phyloP scores from a whole-genome alignment of 2,113 vertebrate genomes.

The Sphaerodactylus townsendi region DNA sequence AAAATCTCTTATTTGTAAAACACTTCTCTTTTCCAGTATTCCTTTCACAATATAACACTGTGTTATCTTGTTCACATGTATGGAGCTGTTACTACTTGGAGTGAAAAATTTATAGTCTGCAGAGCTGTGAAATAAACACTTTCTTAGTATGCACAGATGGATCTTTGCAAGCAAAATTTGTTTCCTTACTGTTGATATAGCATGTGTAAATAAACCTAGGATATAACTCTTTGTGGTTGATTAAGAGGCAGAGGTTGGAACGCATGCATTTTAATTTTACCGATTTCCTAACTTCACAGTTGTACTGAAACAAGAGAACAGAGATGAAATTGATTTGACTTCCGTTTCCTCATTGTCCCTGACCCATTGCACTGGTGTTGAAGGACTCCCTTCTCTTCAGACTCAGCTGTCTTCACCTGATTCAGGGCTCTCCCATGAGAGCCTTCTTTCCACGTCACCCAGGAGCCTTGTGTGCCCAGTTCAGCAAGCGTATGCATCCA shows the following conservation, averaged over 20 bases:
- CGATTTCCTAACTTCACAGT: constrained; percentile 71
- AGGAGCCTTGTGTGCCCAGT: constrained; percentile 83
- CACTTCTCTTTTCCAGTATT: neutral
- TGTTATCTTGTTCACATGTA: neutral
- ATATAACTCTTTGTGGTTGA: neutral
- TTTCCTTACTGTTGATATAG: neutral
- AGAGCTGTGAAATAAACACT: neutral
- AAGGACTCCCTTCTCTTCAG: constrained; percentile 73
- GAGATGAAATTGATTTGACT: constrained; percentile 89
- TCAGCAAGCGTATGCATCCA: constrained; percentile 81
- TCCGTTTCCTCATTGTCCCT: constrained; percentile 82
- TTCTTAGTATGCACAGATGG: neutral
- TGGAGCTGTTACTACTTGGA: neutral
- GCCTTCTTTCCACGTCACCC: constrained; percentile 84
- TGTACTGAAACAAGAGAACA: constrained; percentile 93
- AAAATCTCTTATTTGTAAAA: neutral
- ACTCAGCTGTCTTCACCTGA: constrained; percentile 89
- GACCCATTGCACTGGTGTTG: constrained; percentile 74
- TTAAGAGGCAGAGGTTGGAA: neutral
- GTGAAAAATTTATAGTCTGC: neutral
- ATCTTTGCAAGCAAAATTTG: neutral
- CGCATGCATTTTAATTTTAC: neutral
- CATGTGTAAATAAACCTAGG: neutral
- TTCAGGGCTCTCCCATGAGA: constrained; percentile 83
- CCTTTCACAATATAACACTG: neutral